Evolutionary conservation across 2,888 invertebrate genomes (phyloP).

Genomic region (Glomeris marginata): DNA sequence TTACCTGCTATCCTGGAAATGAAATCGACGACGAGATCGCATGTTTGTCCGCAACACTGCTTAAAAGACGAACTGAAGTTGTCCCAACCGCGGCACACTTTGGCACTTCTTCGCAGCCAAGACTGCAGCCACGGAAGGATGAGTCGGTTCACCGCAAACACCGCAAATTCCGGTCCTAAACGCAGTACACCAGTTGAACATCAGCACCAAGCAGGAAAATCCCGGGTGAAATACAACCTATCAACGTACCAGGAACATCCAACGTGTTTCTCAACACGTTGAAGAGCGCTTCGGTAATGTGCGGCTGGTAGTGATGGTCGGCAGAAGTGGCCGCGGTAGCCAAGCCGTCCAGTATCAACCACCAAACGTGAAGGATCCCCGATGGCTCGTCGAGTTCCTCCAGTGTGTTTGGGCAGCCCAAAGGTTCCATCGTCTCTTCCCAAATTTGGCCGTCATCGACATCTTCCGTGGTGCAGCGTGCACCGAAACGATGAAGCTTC

Average conservation of each 20-base stretch:
- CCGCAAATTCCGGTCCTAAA: constrained; percentile 69
- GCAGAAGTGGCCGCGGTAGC: constrained; percentile 44
- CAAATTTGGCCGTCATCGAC: no score
- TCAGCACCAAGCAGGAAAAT: constrained; percentile 6
- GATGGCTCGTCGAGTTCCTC: constrained; percentile 41
- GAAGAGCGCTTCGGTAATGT: constrained; percentile 72
- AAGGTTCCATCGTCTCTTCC: no score
- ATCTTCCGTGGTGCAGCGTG: not conserved
- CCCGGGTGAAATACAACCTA: not conserved
- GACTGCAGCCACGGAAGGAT: constrained; percentile 82
- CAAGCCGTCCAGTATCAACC: constrained; percentile 66
- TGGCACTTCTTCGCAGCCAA: constrained; percentile 57
- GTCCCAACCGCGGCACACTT: constrained; percentile 53
- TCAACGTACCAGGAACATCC: constrained; percentile 44
- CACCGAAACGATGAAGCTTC: not conserved
- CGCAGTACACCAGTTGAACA: no score
- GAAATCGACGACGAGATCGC: constrained; percentile 77
- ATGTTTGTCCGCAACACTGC: constrained; percentile 83
- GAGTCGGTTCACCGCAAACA: constrained; percentile 83
- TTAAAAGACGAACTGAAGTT: constrained; percentile 77
- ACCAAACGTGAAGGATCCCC: constrained; percentile 79
- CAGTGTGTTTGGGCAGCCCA: constrained; percentile 27
- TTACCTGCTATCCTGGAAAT: constrained; percentile 56
- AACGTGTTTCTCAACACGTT: constrained; percentile 62
- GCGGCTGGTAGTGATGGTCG: constrained; percentile 61